Base-by-base conservation (phyloP, 2,888 invertebrate species). In the Petrophora chlorosata region DNA sequence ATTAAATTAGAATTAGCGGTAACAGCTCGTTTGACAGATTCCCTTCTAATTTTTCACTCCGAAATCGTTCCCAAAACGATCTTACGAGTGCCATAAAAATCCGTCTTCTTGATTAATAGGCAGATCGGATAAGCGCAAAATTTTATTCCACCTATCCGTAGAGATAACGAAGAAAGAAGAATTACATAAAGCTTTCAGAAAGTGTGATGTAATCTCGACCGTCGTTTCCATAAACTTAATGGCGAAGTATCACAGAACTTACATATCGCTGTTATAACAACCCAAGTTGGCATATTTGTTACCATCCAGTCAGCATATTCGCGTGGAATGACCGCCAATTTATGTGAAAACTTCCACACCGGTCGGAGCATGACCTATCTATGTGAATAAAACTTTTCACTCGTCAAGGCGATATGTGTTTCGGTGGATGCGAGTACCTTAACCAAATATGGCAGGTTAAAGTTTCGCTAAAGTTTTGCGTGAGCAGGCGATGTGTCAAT, bases 301-400 rank as follows among this genome's bases (percentile, higher is more conserved):
- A 89, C 85, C 81, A 82, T 77, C 86, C 86, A 86, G 89, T 90
- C 88, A 89, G 88, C 90, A 90, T 90, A 89, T 89, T 89, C 87
- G 81, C 86, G 80, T 87, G 82, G 87, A 89, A 88, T 90, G 89
- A 89, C 90, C 90, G 89, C 85, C 88, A 88, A 89, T 90, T 90
- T 90, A 90, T 89, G 90, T 81, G 88, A 80, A 89, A 90, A 90
- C 79, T 89, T 90, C 79, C 69, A 82, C 72, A 82, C 79, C 79
- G 82, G 83, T 82, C 75, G 75, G 83, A 82, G 79, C 76, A 84
- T 87, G 88, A 89, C 87, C 89, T 88, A 88, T 58, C 61, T 88
- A 85, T 87, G 67, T 73, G 77, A 84, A 83, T 82, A 80, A 86
- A 87, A 88, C 79, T 87, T 88, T 86, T 79, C 79, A 86, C 84